Evolutionary conservation across 2,113 vertebrate genomes (phyloP), one percentile per base, ranked within the genome.

Genomic region (Campylorhamphus procurvoides): DNA sequence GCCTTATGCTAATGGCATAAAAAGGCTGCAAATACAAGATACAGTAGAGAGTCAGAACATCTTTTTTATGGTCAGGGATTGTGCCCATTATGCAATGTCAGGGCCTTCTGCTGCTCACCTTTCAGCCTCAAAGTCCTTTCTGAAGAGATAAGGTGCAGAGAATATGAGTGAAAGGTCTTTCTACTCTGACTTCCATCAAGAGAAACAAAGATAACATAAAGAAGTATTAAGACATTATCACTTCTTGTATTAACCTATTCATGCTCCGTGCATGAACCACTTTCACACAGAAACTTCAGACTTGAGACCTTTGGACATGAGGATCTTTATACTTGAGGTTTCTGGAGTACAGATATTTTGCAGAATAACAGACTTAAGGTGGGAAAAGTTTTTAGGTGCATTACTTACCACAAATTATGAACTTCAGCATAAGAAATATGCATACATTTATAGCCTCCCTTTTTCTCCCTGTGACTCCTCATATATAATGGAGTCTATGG

Each of bases 191-290:
- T 94, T 31, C 23, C 42, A 92, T 59, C 39, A n/a, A 35, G 40
- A 68, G 84, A 82, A 64, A 69, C n/a, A 82, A 92, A 96, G 93
- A 95, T 92, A 96, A 94, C 53, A 9, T 49, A 46, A 78, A 75
- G 47, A 86, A 81, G 52, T 81, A 95, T 91, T 87, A 85, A 73
- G 37, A 46, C n/a, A 49, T 89, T 89, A 89, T 94, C 58, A 42
- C 69, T 87, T 87, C 44, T 33, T 79, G 46, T 66, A 72, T 71
- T 90, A 91, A 72, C 60, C 58, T 84, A 31, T 75, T 95, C 62
- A 64, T 1, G 0, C 75, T 87, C n/a, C 28, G 13, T 47, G 33
- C 52, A 24, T 66, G 58, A 92, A 72, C 27, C 53, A 84, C 93
- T 96, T 96, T 97, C 95, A 90, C 68, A 72, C 4, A 52, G 69